Evolutionary conservation across 2,888 invertebrate species (phyloP).

Genomic region (Xanthorhoe spadicearia): DNA sequence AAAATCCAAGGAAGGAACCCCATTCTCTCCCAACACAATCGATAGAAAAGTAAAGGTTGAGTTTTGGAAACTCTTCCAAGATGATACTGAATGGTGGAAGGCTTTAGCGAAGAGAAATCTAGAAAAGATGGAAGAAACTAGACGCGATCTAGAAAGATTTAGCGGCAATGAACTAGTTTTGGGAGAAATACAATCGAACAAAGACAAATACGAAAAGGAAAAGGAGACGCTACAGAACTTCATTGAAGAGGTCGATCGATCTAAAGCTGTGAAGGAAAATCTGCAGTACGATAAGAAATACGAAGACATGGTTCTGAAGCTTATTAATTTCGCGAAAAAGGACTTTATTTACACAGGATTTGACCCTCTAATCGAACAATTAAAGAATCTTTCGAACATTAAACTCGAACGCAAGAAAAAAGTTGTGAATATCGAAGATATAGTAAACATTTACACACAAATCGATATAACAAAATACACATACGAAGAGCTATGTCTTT

Average conservation of each 20-base stretch:
- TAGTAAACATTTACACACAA: constrained; percentile 73
- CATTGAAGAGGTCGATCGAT: constrained; percentile 76
- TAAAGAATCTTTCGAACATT: constrained; percentile 71
- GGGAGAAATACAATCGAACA: constrained; percentile 70
- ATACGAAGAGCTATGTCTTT: constrained; percentile 76
- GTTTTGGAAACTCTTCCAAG: constrained; percentile 78
- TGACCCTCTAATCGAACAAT: constrained; percentile 76
- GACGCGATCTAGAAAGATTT: constrained; percentile 74
- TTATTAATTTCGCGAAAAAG: constrained; percentile 78
- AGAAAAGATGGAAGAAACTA: constrained; percentile 78
- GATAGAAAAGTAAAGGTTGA: constrained; percentile 62
- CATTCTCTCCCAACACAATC: constrained; percentile 49
- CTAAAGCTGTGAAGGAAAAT: constrained; percentile 70
- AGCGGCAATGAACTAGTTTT: constrained; percentile 76
- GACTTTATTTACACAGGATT: constrained; percentile 80
- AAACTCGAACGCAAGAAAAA: constrained; percentile 71
- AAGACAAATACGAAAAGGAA: constrained; percentile 68
- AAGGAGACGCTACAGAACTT: constrained; percentile 71
- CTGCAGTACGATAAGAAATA: constrained; percentile 77
- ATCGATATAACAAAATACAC: constrained; percentile 75
- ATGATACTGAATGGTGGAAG: constrained; percentile 81
- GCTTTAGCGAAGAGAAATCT: constrained; percentile 77
- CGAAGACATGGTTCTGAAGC: constrained; percentile 76
- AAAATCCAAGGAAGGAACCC: constrained; percentile 41
- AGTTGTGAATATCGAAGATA: constrained; percentile 67